Conservation (phyloP, 2,797 vertebrate genomes). For the Acridotheres tristis region DNA sequence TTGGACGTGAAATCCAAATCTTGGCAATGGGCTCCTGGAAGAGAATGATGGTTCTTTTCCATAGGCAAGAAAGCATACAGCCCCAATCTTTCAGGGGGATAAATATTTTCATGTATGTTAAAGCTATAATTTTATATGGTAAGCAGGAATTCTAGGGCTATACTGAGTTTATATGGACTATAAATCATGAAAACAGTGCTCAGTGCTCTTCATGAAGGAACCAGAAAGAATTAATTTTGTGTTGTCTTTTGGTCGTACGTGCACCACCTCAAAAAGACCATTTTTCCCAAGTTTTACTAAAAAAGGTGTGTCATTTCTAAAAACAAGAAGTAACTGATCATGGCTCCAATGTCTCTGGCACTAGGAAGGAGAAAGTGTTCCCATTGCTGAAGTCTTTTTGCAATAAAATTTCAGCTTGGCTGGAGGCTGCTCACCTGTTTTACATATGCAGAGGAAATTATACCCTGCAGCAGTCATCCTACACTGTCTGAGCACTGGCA, state of each 20-base stretch:
- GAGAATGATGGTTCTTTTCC: not conserved
- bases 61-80: fast-evolving
- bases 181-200: slow-evolving; percentile 13
- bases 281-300: not conserved
- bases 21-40: not conserved
- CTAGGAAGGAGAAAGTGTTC: not conserved
- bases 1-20: not conserved
- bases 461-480: not conserved
- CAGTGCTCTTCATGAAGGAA: slow-evolving; percentile 15
- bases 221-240: not conserved
- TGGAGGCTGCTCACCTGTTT: slow-evolving; percentile 9
- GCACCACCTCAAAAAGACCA: not conserved
- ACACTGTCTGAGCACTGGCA: not conserved
- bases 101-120: slow-evolving; percentile 16
- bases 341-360: not conserved
- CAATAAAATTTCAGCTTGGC: not conserved
- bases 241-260: not conserved
- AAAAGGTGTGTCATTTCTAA: not conserved
- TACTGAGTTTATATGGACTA: not conserved
- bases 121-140: not conserved
- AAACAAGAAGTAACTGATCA: not conserved
- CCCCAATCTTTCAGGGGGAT: not conserved
- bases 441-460: slow-evolving; percentile 25
- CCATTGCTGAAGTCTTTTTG: not conserved
- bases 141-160: not conserved